A percentile compares a stretch with the other conserved stretches of the same genome.
Evolutionary conservation across 2,888 invertebrate species (phyloP).

Genomic region (Taphrorychus bicolor): DNA sequence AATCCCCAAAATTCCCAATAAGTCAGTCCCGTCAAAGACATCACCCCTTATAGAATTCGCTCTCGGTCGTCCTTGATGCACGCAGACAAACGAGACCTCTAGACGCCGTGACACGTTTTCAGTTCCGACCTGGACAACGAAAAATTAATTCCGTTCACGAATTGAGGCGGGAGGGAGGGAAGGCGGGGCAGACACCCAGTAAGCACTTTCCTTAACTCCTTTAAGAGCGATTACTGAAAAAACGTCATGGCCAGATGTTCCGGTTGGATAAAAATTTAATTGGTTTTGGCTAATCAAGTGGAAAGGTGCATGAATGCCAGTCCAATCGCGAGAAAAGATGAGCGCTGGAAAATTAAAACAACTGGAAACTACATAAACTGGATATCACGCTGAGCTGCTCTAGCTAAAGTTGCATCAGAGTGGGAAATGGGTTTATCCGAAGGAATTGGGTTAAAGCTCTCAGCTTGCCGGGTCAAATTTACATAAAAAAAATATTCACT

Average conservation of each 20-base stretch:
- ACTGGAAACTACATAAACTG: background rate
- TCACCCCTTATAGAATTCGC: background rate
- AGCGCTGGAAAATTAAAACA: background rate
- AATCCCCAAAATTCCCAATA: background rate
- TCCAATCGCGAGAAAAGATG: background rate
- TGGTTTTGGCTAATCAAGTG: slow-evolving; percentile 8
- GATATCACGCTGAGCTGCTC: background rate
- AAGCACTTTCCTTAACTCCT: background rate
- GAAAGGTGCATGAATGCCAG: background rate
- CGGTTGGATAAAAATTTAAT: background rate
- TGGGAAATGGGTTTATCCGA: too few relatives aligned
- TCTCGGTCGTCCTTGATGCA: background rate
- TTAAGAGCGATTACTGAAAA: background rate
- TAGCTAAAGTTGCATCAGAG: too few relatives aligned
- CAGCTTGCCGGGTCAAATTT: too few relatives aligned
- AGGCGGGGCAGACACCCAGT: background rate
- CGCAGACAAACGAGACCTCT: too few relatives aligned
- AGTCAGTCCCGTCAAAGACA: too few relatives aligned
- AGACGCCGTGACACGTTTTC: background rate
- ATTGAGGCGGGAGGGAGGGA: too few relatives aligned
- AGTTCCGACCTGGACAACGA: background rate
- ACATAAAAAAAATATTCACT: too few relatives aligned
- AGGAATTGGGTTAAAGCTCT: too few relatives aligned
- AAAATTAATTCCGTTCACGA: background rate
- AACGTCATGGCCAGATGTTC: background rate